Evolutionary conservation across 2,797 vertebrate species (phyloP).

Genomic region (Melanotaenia boesemani): DNA sequence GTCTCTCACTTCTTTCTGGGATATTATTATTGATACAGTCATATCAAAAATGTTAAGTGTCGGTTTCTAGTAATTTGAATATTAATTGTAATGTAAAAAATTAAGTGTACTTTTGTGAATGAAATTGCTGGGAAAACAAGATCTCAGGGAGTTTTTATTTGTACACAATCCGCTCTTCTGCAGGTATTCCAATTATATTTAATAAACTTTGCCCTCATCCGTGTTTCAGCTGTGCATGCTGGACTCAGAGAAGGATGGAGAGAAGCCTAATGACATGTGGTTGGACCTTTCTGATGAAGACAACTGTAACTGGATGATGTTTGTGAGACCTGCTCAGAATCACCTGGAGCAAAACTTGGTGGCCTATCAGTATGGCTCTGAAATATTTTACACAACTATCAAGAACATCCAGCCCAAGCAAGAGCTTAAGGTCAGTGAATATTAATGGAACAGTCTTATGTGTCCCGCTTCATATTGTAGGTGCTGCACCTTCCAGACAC

Average conservation of each 20-base stretch:
- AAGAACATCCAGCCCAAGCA: constrained; percentile 98
- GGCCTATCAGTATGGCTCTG: constrained; percentile 96
- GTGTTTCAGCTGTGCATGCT: constrained; percentile 77
- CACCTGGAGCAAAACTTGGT: constrained; percentile 98
- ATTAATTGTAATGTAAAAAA: not conserved
- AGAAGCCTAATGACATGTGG: constrained; percentile 91
- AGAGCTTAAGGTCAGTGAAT: constrained; percentile 91
- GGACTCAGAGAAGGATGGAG: constrained; percentile 89
- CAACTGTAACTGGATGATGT: constrained; percentile 99
- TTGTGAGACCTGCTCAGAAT: constrained; percentile 96
- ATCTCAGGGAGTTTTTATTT: not conserved
- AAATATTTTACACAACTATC: constrained; percentile 98
- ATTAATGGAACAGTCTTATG: not conserved
- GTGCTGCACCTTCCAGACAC: not conserved
- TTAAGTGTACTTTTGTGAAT: not conserved
- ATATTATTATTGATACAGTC: not conserved
- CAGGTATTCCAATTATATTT: not conserved
- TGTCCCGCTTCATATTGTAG: not conserved
- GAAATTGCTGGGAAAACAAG: too few species aligned
- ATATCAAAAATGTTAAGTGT: not conserved
- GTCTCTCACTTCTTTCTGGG: not conserved
- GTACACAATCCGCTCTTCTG: not conserved
- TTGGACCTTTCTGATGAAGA: constrained; percentile 95
- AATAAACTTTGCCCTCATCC: not conserved
- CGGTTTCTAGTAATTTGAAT: not conserved